Percentiles rank a stretch among this genome's conserved stretches.
Evolutionary conservation across 2,888 invertebrate species (phyloP).

Genomic region (Campoplex nolae): DNA sequence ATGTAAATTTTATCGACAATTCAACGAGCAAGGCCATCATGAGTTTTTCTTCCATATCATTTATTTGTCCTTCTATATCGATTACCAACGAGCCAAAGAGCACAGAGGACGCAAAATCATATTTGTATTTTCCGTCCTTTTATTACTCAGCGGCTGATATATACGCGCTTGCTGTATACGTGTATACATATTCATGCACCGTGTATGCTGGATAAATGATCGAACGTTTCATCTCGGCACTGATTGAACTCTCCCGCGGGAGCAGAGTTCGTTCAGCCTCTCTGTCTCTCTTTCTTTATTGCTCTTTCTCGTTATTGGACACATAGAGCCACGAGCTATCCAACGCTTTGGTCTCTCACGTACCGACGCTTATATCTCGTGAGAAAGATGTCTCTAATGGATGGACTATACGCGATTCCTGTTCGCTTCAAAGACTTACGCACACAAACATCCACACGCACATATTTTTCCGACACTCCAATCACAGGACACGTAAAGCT

Average conservation of each 20-base stretch:
- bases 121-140: not conserved
- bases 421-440: constrained; percentile 8
- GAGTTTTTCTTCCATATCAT: not conserved
- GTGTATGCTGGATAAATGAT: constrained; percentile 67
- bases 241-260: constrained; percentile 70
- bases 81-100: not conserved
- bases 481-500: constrained; percentile 71
- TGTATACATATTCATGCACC: not conserved
- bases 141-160: constrained; percentile 1
- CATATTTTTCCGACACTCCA: constrained; percentile 69
- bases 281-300: constrained; percentile 33
- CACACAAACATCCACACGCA: constrained; percentile 15
- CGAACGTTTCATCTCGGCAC: constrained; percentile 69
- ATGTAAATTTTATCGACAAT: not conserved
- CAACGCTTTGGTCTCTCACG: constrained; percentile 63
- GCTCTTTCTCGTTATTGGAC: constrained; percentile 47
- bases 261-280: constrained; percentile 50
- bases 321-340: constrained; percentile 47
- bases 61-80: not conserved
- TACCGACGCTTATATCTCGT: constrained; percentile 60
- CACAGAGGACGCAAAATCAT: not conserved
- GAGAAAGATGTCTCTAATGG: constrained; percentile 68
- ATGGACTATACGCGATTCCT: constrained; percentile 45
- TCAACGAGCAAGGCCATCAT: not conserved
- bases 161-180: not conserved